Conservation (phyloP, 1,140 invertebrate species). For the Neuroterus valhalla region DNA sequence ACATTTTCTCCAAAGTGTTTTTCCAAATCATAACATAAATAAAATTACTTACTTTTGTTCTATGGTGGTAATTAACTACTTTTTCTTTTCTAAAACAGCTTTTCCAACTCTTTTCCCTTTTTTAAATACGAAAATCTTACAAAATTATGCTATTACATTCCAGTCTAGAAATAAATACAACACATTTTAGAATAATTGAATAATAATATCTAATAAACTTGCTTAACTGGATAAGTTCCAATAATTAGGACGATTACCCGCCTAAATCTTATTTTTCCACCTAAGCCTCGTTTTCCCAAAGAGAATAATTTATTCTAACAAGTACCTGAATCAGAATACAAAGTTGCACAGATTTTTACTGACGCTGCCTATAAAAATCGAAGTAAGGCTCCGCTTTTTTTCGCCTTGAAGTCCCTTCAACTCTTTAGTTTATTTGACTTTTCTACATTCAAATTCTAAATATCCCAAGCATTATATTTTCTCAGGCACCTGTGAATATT, state of each 20-base stretch:
- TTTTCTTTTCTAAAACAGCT: constrained; percentile 54
- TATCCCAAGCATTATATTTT: constrained; percentile 64
- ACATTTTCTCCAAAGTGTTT: constrained; percentile 57
- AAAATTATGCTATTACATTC: background rate
- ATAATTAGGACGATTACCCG: no score
- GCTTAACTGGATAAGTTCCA: no score
- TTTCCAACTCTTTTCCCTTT: constrained; percentile 34
- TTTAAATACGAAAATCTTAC: background rate
- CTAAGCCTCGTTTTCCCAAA: no score
- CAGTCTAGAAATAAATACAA: background rate
- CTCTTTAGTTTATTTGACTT: constrained; percentile 14
- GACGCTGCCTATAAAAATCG: constrained; percentile 22
- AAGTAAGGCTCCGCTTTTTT: constrained; percentile 13
- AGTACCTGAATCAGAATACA: background rate
- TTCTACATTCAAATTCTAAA: constrained; percentile 58
- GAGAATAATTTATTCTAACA: background rate
- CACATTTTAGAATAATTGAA: no score
- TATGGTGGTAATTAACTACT: constrained; percentile 35
- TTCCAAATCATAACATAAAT: constrained; percentile 44
- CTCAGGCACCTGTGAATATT: constrained; percentile 73
- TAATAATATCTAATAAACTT: no score
- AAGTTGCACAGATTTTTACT: constrained; percentile 23
- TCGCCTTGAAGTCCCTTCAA: background rate
- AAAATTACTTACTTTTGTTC: constrained; percentile 43
- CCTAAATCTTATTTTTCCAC: no score